A percentile compares a stretch with the other conserved stretches of the same genome.
These are phyloP conservation scores for Drosophila ambigua DNA, from an alignment of 1,140 invertebrate species.

Conservation along the genomic window DNA sequence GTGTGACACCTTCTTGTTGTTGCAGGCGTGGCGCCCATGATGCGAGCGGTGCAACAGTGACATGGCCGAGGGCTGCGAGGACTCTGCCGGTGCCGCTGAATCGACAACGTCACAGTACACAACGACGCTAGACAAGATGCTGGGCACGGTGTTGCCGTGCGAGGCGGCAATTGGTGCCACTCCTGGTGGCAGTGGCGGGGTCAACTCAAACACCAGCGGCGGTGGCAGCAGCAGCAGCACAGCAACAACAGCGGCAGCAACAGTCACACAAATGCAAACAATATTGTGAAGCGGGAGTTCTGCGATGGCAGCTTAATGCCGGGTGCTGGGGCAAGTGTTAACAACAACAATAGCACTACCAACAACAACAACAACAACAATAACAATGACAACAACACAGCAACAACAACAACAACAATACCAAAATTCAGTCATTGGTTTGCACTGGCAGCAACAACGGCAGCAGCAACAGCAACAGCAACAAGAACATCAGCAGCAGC, in stretches of 20 bases:
- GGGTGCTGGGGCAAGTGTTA: slow-evolving; percentile 57
- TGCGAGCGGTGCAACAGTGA: slow-evolving; percentile 68
- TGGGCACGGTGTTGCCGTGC: slow-evolving; percentile 82
- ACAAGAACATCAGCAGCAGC: slow-evolving; percentile 48
- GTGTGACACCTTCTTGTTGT: slow-evolving; percentile 3
- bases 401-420: slow-evolving; percentile 56
- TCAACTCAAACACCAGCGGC: slow-evolving; percentile 49
- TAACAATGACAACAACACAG: slow-evolving; percentile 29
- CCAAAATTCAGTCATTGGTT: slow-evolving; percentile 61
- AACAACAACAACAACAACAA: slow-evolving; percentile 53
- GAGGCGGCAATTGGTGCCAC: slow-evolving; percentile 77
- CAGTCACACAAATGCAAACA: slow-evolving; percentile 33
- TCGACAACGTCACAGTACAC: slow-evolving; percentile 67
- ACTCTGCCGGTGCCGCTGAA: slow-evolving; percentile 77
- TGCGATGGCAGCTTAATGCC: slow-evolving; percentile 74
- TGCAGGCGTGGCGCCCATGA: slow-evolving; percentile 49
- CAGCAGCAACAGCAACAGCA: slow-evolving; percentile 27
- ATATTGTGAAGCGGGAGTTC: slow-evolving; percentile 80
- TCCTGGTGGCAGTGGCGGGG: slow-evolving; percentile 56
- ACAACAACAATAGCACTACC: slow-evolving; percentile 49
- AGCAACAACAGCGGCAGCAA: slow-evolving; percentile 25
- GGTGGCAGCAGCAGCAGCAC: slow-evolving; percentile 43
- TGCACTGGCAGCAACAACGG: slow-evolving; percentile 42
- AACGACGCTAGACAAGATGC: slow-evolving; percentile 76
- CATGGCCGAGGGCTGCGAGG: slow-evolving; percentile 84